phyloP scores from a whole-genome alignment of 2,113 vertebrate genomes.

The Ophthalmolycus amberensis region DNA sequence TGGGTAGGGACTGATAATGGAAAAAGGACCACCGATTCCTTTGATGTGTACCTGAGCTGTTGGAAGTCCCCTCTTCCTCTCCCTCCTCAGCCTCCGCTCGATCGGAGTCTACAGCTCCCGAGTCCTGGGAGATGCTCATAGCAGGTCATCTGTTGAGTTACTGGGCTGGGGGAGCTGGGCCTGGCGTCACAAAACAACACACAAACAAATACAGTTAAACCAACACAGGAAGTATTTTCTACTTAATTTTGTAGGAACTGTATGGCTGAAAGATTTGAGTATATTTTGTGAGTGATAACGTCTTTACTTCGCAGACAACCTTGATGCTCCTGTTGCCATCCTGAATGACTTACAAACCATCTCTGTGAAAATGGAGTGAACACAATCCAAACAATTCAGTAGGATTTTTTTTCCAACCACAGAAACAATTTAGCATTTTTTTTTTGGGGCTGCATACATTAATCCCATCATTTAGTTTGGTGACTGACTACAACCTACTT shows the following conservation, averaged over 20 bases:
- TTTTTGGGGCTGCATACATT: neutral
- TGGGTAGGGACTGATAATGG: neutral
- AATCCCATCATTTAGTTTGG: neutral
- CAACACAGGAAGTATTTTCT: neutral
- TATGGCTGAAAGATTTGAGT: neutral
- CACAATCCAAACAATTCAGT: constrained; percentile 8
- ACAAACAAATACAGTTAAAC: neutral
- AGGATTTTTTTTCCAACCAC: neutral
- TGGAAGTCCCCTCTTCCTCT: constrained; percentile 80
- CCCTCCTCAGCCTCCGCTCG: constrained; percentile 79
- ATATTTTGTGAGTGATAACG: neutral
- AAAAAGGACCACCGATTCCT: neutral
- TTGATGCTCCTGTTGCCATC: neutral
- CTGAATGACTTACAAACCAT: neutral
- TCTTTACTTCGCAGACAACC: neutral
- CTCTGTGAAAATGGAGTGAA: constrained; percentile 4
- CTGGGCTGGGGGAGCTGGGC: constrained; percentile 86
- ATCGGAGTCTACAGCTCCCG: constrained; percentile 82
- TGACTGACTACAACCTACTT: constrained; percentile 1
- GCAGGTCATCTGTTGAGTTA: constrained; percentile 93
- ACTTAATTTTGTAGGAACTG: neutral
- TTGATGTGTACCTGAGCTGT: constrained; percentile 74
- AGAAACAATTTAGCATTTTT: neutral
- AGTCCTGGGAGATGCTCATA: constrained; percentile 92
- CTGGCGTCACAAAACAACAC: constrained; percentile 43